phyloP scores from a whole-genome alignment of 2,888 invertebrate genomes.

The Mantis religiosa region DNA sequence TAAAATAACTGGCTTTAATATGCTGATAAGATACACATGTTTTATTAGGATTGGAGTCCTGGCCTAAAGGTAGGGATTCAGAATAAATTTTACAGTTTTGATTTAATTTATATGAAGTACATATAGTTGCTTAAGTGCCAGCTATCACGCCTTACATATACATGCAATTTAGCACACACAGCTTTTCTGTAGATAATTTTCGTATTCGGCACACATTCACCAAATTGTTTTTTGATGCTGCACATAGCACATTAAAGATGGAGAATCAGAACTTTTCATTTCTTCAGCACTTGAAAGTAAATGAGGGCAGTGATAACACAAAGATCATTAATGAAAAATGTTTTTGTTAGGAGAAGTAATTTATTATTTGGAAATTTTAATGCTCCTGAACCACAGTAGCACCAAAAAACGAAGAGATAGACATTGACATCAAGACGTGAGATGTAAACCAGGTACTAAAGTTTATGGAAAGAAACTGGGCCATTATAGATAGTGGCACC shows the following conservation, averaged over 20 bases:
- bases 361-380: no score
- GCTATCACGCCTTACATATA: neutral
- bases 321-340: no score
- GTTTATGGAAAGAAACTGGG: no score
- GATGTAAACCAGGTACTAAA: no score
- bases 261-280: neutral
- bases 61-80: neutral
- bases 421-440: no score
- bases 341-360: no score
- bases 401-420: no score
- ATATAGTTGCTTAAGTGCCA: neutral
- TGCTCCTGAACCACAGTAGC: no score
- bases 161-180: neutral
- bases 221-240: neutral
- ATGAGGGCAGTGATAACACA: no score
- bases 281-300: neutral
- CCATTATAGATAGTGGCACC: no score
- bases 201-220: neutral
- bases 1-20: neutral
- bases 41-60: neutral
- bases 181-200: neutral
- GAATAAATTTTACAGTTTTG: neutral
- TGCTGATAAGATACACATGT: neutral
- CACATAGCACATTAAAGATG: neutral
- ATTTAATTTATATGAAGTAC: neutral